These are phyloP conservation scores for Sardina pilchardus DNA, from an alignment of 2,113 vertebrate species.

Conservation along the genomic window DNA sequence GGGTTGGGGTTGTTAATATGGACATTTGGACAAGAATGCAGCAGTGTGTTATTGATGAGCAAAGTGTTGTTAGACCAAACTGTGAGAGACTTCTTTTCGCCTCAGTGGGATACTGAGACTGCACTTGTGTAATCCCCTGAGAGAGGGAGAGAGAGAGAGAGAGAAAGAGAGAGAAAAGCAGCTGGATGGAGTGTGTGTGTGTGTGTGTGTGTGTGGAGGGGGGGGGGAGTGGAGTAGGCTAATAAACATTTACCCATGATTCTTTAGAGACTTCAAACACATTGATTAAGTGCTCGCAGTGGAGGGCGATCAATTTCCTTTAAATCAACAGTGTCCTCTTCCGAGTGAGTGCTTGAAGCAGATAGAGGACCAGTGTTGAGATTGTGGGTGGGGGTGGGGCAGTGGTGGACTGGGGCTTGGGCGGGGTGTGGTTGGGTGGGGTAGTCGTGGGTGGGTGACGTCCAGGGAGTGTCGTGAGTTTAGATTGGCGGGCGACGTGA, in stretches of 20 bases:
- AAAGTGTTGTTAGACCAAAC: not conserved
- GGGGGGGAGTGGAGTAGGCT: not conserved
- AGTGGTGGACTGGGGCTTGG: not conserved
- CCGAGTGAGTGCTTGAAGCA: slow-evolving; percentile 18
- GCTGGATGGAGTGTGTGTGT: not conserved
- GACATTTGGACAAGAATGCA: no score
- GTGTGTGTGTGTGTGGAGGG: no score
- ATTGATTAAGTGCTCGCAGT: slow-evolving; percentile 56
- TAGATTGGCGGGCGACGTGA: slow-evolving; percentile 32
- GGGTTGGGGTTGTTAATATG: no score
- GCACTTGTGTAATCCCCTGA: not conserved
- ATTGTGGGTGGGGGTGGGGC: not conserved
- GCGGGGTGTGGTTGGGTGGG: not conserved
- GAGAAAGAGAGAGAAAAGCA: no score
- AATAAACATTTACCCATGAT: slow-evolving; percentile 52
- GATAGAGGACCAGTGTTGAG: not conserved
- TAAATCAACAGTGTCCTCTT: slow-evolving; percentile 48
- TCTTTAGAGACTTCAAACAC: slow-evolving; percentile 35
- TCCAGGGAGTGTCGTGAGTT: not conserved
- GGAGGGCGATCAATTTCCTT: slow-evolving; percentile 31
- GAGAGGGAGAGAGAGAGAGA: not conserved
- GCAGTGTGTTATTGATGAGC: not conserved
- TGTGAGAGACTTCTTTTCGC: no score
- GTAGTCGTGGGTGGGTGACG: not conserved
- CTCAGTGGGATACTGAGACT: no score